Evolutionary conservation across 2,888 invertebrate genomes (phyloP).

Genomic region (Boloria selene): DNA sequence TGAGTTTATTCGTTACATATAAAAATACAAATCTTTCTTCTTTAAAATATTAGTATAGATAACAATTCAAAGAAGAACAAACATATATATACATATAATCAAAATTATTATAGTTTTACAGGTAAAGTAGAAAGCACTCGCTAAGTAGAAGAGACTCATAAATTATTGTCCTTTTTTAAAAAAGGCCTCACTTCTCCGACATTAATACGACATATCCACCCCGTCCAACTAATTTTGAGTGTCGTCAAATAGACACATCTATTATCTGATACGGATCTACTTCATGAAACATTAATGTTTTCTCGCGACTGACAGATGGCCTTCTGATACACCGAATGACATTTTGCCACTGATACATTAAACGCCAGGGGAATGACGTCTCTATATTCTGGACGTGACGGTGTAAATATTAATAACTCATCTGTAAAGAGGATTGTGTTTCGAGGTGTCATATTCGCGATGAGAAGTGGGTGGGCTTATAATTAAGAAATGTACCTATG

Average conservation of each 20-base stretch:
- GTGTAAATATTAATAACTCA: slow-evolving; percentile 39
- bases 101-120: too few species aligned
- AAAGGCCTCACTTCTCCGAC: background rate
- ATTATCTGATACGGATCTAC: slow-evolving; percentile 79
- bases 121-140: too few species aligned
- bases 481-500: slow-evolving; percentile 43
- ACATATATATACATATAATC: too few species aligned
- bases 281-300: slow-evolving; percentile 77
- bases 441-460: slow-evolving; percentile 57
- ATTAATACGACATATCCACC: slow-evolving; percentile 20
- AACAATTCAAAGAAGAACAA: too few species aligned
- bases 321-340: slow-evolving; percentile 62
- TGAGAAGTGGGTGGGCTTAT: slow-evolving; percentile 43
- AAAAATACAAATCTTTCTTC: too few species aligned
- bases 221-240: slow-evolving; percentile 48
- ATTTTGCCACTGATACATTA: slow-evolving; percentile 47
- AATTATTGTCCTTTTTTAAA: too few species aligned
- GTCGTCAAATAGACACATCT: slow-evolving; percentile 70
- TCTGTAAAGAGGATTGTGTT: slow-evolving; percentile 40
- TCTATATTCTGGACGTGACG: slow-evolving; percentile 29
- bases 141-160: too few species aligned
- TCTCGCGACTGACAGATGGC: slow-evolving; percentile 68
- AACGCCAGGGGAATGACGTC: slow-evolving; percentile 43
- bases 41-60: too few species aligned
- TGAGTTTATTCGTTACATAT: too few species aligned